These are phyloP conservation scores for Tanypteryx hageni DNA, from an alignment of 2,888 invertebrate species.

Conservation along the genomic window DNA sequence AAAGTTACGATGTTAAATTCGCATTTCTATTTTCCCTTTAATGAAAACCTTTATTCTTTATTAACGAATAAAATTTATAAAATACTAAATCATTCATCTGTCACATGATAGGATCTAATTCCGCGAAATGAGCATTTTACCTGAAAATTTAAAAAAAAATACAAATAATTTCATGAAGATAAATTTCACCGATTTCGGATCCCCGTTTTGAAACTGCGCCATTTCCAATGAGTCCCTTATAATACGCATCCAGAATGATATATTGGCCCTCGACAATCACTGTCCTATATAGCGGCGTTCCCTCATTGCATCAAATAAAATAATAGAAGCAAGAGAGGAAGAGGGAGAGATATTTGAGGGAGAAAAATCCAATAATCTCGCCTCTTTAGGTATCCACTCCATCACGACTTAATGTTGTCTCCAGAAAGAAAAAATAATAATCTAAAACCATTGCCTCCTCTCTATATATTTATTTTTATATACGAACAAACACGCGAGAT, in stretches of 20 bases:
- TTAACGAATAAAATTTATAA: background rate
- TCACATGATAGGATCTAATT: no score
- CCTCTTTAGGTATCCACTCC: slow-evolving; percentile 39
- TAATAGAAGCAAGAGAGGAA: background rate
- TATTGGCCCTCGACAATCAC: background rate
- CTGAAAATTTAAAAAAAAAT: no score
- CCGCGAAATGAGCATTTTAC: no score
- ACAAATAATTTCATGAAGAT: background rate
- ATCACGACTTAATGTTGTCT: slow-evolving; percentile 32
- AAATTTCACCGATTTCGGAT: background rate
- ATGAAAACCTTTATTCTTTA: background rate
- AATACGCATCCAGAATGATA: background rate
- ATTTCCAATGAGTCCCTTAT: background rate
- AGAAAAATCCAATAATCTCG: slow-evolving; percentile 51
- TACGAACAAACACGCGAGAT: slow-evolving; percentile 47
- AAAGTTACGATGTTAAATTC: no score
- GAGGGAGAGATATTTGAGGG: slow-evolving; percentile 40
- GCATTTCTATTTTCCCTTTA: no score
- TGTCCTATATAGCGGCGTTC: slow-evolving; percentile 4
- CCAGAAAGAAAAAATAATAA: slow-evolving; percentile 24
- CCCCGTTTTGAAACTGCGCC: background rate
- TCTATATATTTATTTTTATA: background rate
- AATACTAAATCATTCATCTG: background rate
- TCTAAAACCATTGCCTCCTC: slow-evolving; percentile 48
- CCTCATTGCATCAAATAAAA: slow-evolving; percentile 44